Percentiles rank a stretch among this genome's conserved stretches.
These are phyloP conservation scores for Podarcis muralis DNA, from an alignment of 2,113 vertebrate species.

Conservation along the genomic window DNA sequence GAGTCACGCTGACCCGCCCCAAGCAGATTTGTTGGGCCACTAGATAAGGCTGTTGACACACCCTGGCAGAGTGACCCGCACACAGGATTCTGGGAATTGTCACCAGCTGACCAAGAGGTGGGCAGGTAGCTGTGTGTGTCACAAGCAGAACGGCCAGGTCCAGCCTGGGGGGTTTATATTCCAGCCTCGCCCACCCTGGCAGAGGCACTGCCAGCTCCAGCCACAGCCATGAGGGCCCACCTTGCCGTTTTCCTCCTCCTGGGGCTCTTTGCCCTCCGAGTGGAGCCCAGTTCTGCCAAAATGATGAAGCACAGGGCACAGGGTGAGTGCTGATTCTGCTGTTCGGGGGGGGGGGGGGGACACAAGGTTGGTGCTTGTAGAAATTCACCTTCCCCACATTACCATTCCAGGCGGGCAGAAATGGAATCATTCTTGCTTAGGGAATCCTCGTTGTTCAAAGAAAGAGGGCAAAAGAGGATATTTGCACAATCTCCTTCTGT, in stretches of 20 bases:
- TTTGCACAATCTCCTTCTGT: too few relatives aligned
- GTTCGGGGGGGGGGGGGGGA: background rate
- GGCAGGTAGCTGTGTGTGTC: background rate
- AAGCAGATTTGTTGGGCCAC: accelerated
- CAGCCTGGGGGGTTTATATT: background rate
- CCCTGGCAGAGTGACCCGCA: too few relatives aligned
- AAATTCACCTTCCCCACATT: background rate
- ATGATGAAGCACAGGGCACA: background rate
- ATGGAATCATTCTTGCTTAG: too few relatives aligned
- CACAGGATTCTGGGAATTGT: background rate
- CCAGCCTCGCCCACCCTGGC: background rate
- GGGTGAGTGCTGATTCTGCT: background rate
- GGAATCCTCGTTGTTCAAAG: too few relatives aligned
- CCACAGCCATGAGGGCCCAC: background rate
- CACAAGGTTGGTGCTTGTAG: background rate
- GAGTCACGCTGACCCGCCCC: background rate
- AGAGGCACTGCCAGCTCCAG: background rate
- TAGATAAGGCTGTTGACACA: background rate
- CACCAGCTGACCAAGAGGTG: background rate
- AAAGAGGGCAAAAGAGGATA: too few relatives aligned
- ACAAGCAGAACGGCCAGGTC: background rate
- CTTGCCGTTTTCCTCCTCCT: background rate
- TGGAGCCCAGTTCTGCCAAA: background rate
- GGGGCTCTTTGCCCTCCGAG: background rate
- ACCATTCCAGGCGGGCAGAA: too few relatives aligned